Percentiles rank a stretch among this genome's conserved stretches.
phyloP scores from a whole-genome alignment of 2,888 invertebrate species.

The Thecophora atra region DNA sequence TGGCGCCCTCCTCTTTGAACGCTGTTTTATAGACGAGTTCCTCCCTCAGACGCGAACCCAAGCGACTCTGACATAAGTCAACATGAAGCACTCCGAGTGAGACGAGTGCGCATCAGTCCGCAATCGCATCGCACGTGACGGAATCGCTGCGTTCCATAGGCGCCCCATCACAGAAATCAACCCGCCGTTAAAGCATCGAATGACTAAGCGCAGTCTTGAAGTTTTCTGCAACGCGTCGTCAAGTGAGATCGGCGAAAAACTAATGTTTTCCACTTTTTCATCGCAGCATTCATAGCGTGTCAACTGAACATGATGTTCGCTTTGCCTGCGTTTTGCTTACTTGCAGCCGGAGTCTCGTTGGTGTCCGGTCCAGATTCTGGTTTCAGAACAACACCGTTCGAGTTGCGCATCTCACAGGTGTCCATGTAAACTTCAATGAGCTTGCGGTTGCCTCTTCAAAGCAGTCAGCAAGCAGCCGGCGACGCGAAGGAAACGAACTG shows the following conservation, averaged over 20 bases:
- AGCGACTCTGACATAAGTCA: constrained; percentile 32
- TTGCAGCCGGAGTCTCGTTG: neutral
- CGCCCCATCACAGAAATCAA: neutral
- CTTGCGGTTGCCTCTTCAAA: neutral
- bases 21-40: neutral
- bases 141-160: constrained; percentile 8
- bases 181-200: neutral
- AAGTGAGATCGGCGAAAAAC: neutral
- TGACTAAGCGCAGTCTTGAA: neutral
- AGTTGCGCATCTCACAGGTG: constrained; percentile 27
- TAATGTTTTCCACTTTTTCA: constrained; percentile 27
- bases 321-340: neutral
- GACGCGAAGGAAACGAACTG: too few species aligned
- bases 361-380: constrained; percentile 4
- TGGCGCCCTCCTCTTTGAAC: constrained; percentile 27
- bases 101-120: constrained; percentile 30
- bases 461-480: neutral
- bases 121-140: constrained; percentile 23
- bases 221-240: constrained; percentile 3
- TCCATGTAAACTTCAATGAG: constrained; percentile 29
- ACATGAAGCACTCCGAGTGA: constrained; percentile 31
- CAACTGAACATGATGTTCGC: constrained; percentile 18
- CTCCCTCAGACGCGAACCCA: neutral
- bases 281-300: constrained; percentile 28
- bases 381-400: neutral